These are phyloP conservation scores for Steatornis caripensis DNA, from an alignment of 2,113 vertebrate genomes.

Conservation along the genomic window DNA sequence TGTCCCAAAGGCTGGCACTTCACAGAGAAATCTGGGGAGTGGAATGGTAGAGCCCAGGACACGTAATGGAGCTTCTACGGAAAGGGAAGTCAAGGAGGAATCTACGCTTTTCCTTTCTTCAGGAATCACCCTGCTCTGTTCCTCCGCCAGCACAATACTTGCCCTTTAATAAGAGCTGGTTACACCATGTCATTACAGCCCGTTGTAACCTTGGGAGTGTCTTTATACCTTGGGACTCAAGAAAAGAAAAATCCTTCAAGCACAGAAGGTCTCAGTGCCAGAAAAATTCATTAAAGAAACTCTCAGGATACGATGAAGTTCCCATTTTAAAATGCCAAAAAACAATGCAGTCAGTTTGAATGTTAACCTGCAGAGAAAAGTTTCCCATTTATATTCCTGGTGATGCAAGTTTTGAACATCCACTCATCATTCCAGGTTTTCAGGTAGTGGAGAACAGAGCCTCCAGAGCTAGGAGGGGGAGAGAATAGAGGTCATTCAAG, in stretches of 20 bases:
- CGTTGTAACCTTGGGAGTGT: neutral
- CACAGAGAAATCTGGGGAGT: neutral
- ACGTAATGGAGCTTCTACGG: neutral
- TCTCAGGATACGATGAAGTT: neutral
- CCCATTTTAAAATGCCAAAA: neutral
- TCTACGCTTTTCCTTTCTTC: neutral
- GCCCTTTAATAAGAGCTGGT: neutral
- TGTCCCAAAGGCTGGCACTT: accelerated
- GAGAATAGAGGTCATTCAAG: neutral
- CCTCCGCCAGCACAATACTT: neutral
- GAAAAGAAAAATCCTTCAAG: neutral
- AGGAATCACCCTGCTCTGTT: neutral
- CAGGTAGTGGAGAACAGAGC: neutral
- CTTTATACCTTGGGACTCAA: neutral
- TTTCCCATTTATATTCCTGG: neutral
- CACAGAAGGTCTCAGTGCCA: neutral
- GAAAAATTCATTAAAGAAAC: neutral
- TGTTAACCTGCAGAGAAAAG: neutral
- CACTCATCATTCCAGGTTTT: neutral
- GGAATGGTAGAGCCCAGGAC: neutral
- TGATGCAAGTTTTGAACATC: conserved; percentile 3
- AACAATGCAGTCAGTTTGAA: neutral
- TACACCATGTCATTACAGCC: neutral
- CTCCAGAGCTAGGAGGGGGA: neutral
- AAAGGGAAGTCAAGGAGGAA: neutral